A percentile compares a stretch with the other conserved stretches of the same genome.
phyloP scores from a whole-genome alignment of 2,888 invertebrate genomes.

The Acrobeloides nanus region DNA sequence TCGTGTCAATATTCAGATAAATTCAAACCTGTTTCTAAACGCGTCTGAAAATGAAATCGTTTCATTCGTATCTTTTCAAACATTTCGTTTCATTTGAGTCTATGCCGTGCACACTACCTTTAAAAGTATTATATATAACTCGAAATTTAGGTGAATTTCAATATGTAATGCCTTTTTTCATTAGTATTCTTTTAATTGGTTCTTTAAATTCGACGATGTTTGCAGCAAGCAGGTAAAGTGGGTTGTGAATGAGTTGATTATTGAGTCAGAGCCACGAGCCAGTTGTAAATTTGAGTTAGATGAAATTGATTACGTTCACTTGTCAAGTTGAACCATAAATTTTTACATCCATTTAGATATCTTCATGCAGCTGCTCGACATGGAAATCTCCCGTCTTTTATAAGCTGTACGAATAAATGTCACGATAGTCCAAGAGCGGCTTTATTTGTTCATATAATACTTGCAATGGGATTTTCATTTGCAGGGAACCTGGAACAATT shows the following conservation, averaged over 20 bases:
- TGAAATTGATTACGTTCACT: no score
- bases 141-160: conserved; percentile 37
- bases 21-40: no score
- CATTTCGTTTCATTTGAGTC: no score
- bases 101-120: no score
- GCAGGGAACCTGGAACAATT: conserved; percentile 37
- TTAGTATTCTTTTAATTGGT: conserved; percentile 46
- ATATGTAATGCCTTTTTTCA: conserved; percentile 43
- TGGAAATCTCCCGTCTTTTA: conserved; percentile 44
- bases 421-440: conserved; percentile 45
- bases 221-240: conserved; percentile 42
- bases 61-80: no score
- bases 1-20: no score
- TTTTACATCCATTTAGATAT: conserved; percentile 22
- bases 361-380: conserved; percentile 39
- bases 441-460: conserved; percentile 39
- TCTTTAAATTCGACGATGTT: conserved; percentile 47
- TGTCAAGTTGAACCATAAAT: not conserved
- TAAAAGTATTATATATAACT: no score
- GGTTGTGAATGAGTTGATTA: no score
- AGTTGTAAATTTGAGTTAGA: no score
- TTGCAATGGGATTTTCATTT: conserved; percentile 33
- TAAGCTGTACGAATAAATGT: conserved; percentile 34
- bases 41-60: no score
- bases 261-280: no score